Conservation (phyloP, 2,797 vertebrate species). For the Gallirallus australis region DNA sequence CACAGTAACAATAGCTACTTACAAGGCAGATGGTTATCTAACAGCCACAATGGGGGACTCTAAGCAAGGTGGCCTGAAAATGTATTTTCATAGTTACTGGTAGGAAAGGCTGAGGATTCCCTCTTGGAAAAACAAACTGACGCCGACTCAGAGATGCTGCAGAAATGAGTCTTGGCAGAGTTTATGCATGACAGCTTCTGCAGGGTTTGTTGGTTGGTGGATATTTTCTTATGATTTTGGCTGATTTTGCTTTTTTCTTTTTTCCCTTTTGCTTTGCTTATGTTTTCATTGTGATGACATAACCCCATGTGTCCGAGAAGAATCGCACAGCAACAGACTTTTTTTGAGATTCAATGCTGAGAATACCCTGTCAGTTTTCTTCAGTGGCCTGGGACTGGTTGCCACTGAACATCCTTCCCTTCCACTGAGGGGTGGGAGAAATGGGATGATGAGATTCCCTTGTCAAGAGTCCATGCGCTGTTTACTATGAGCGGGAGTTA, state of each 20-base stretch:
- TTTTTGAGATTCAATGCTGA: background rate
- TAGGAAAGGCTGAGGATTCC: conserved; percentile 11
- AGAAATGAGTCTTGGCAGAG: conserved; percentile 8
- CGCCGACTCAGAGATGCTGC: background rate
- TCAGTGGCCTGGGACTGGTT: background rate
- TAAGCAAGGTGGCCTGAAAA: conserved; percentile 46
- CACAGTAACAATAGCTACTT: conserved; percentile 40
- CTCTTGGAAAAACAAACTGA: background rate
- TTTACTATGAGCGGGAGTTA: background rate
- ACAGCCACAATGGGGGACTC: background rate
- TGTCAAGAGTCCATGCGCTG: background rate
- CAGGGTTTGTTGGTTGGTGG: background rate
- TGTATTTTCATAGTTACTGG: background rate
- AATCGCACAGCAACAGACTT: background rate
- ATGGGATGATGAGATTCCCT: background rate
- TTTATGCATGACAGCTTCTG: background rate
- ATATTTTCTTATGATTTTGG: background rate
- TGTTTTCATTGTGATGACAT: conserved; percentile 17
- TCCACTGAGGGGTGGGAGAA: background rate
- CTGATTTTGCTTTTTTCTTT: background rate
- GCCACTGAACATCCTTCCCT: background rate
- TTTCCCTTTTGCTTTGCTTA: background rate
- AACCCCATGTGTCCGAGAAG: background rate
- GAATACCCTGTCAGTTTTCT: background rate
- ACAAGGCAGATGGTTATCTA: conserved; percentile 36